phyloP scores from a whole-genome alignment of 2,888 invertebrate species.

The Hirudinaria manillensis region DNA sequence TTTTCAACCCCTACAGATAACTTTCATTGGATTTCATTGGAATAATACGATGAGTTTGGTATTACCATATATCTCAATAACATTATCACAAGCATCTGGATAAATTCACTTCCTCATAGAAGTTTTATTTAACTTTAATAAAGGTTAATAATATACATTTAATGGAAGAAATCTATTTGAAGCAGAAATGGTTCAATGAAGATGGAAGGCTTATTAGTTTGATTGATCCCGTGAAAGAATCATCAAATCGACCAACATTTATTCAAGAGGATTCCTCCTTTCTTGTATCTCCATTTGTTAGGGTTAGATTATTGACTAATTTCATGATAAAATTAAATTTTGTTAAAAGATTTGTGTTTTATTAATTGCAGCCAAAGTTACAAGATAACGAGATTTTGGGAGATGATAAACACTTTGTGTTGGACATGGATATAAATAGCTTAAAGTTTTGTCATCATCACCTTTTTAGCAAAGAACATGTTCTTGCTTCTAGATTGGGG shows the following conservation, averaged over 20 bases:
- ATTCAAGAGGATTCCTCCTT: slow-evolving; percentile 47
- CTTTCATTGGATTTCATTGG: too few species aligned
- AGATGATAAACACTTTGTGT: slow-evolving; percentile 51
- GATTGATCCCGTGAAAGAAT: slow-evolving; percentile 57
- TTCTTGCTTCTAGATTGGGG: slow-evolving; percentile 62
- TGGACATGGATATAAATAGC: slow-evolving; percentile 60
- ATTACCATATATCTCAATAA: too few species aligned
- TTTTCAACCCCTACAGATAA: too few species aligned
- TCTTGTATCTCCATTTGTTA: slow-evolving; percentile 35
- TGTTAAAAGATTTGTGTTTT: neutral
- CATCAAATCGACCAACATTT: slow-evolving; percentile 49
- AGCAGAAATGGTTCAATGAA: slow-evolving; percentile 61
- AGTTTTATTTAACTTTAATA: neutral
- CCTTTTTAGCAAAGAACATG: slow-evolving; percentile 65
- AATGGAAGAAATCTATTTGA: neutral
- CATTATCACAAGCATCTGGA: too few species aligned
- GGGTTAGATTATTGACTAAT: neutral
- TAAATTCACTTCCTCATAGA: too few species aligned
- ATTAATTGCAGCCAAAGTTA: slow-evolving; percentile 44
- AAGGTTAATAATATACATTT: too few species aligned
- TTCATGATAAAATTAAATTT: neutral
- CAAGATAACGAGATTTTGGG: slow-evolving; percentile 47
- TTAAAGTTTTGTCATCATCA: slow-evolving; percentile 68
- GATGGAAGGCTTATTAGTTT: slow-evolving; percentile 59
- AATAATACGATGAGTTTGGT: too few species aligned